Conservation (phyloP, 2,113 vertebrate species). For the Salvator merianae region DNA sequence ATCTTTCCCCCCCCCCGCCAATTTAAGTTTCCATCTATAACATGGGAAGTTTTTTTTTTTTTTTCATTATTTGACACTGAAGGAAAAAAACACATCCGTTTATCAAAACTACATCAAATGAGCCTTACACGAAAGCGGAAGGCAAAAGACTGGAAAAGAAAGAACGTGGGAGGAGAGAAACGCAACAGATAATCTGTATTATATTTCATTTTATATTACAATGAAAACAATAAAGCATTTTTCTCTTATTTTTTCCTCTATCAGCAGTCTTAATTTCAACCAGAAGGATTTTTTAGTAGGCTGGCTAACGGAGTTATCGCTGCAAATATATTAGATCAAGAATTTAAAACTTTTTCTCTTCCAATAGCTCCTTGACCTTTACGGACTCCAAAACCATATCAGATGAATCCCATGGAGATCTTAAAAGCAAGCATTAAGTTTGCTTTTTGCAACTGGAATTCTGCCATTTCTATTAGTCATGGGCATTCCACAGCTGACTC, state of each 20-base stretch:
- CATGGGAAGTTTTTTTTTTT: neutral
- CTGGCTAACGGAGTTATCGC: constrained; percentile 1
- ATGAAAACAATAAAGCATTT: neutral
- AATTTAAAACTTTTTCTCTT: neutral
- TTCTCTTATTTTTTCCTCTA: neutral
- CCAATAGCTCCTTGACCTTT: neutral
- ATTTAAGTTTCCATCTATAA: neutral
- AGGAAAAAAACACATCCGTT: neutral
- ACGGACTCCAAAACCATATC: constrained; percentile 12
- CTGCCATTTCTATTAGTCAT: constrained; percentile 29
- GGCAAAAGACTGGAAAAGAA: neutral
- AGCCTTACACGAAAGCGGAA: neutral
- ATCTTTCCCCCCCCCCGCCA: neutral
- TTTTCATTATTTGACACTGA: neutral
- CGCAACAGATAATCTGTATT: neutral
- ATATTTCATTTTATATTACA: neutral
- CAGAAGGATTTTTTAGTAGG: neutral
- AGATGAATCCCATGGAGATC: constrained; percentile 18
- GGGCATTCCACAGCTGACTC: neutral
- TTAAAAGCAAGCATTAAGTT: constrained; percentile 15
- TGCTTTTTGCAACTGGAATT: neutral
- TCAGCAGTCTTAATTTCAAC: neutral
- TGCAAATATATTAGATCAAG: neutral
- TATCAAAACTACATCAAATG: neutral
- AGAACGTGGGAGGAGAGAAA: neutral